Percentiles rank a stretch among this genome's conserved stretches.
Conservation (phyloP, 2,888 invertebrate genomes). For the Phengaris arion region DNA sequence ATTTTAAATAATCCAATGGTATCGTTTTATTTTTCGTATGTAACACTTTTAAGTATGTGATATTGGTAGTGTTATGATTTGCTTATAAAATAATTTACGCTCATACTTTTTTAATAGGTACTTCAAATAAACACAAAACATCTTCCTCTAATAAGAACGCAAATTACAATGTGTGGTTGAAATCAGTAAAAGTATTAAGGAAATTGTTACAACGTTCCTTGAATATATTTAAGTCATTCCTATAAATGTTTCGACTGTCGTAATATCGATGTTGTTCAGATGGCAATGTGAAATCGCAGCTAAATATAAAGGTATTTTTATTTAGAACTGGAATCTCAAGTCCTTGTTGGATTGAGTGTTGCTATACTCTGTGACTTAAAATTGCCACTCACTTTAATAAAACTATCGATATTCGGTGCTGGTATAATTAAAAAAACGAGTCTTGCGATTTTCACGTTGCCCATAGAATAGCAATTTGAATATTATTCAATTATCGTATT, state of each 20-base stretch:
- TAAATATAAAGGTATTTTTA: not conserved
- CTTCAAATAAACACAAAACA: too few relatives aligned
- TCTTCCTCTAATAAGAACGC: not conserved
- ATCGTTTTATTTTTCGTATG: not conserved
- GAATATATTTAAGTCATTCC: conserved; percentile 14
- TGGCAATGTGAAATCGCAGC: not conserved
- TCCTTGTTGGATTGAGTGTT: not conserved
- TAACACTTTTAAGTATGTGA: not conserved
- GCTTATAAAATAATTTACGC: not conserved
- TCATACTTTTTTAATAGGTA: not conserved
- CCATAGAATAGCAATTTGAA: conserved; percentile 24
- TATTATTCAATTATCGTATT: conserved; percentile 47
- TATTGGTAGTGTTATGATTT: not conserved
- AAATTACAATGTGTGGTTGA: not conserved
- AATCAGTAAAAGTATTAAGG: not conserved
- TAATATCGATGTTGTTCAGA: conserved; percentile 8
- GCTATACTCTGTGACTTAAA: not conserved
- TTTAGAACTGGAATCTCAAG: too few relatives aligned
- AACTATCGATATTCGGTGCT: not conserved
- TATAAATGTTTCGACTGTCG: not conserved
- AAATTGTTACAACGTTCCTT: conserved; percentile 1
- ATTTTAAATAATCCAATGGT: not conserved
- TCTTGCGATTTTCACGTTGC: not conserved
- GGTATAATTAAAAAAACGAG: not conserved
- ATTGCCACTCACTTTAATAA: not conserved